These are phyloP conservation scores for Echiichthys vipera DNA, from an alignment of 2,797 vertebrate genomes.

Conservation along the genomic window DNA sequence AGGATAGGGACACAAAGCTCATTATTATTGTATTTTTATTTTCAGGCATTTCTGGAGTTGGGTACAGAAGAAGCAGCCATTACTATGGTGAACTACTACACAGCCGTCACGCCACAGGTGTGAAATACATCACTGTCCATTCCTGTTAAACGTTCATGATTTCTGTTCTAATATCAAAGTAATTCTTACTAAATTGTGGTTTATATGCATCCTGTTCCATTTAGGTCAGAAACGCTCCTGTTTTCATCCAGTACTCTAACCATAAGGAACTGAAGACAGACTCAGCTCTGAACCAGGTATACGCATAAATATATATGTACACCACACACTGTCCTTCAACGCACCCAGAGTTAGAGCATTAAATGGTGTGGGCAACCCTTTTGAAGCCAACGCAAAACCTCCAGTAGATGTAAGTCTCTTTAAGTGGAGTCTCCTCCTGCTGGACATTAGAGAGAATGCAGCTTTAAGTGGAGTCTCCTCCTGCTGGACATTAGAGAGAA, in stretches of 20 bases:
- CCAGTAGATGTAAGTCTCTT: too few species aligned
- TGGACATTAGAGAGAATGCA: too few species aligned
- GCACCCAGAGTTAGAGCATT: not conserved
- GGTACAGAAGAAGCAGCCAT: conserved; percentile 97
- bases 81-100: conserved; percentile 99
- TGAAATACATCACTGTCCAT: not conserved
- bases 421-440: too few species aligned
- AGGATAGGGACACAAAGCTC: not conserved
- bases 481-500: too few species aligned
- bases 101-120: conserved; percentile 90
- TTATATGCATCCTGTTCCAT: conserved; percentile 58
- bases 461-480: too few species aligned
- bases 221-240: conserved; percentile 94
- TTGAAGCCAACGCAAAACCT: too few species aligned
- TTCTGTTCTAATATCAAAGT: not conserved
- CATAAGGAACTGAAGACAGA: conserved; percentile 98
- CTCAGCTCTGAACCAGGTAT: conserved; percentile 96
- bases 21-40: conserved; percentile 6
- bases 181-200: not conserved
- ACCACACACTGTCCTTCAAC: not conserved
- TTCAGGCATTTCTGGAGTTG: conserved; percentile 96
- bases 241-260: conserved; percentile 98
- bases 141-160: not conserved
- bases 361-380: too few species aligned
- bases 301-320: not conserved